Base-by-base conservation (phyloP, 2,888 invertebrate genomes). In the Hydroisotoma schaefferi region DNA sequence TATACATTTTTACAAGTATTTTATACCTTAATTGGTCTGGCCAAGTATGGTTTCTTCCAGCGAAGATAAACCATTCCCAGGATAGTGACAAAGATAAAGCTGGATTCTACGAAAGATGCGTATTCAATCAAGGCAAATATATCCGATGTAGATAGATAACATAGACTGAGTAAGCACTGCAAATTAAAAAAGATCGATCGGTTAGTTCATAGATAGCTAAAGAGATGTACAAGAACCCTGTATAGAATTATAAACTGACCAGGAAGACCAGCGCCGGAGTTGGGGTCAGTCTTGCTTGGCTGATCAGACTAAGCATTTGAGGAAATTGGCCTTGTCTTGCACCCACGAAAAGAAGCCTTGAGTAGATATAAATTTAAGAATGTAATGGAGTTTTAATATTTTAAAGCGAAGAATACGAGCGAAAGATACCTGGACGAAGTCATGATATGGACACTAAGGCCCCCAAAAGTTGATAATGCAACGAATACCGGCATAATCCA, bases 101-200 rank as follows among this genome's bases (percentile, higher is more conserved):
- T 87, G 25, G 93, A 90, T 78, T 94, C 94, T 44, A 94, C 92
- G 73, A 94, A 90, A 57, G 89, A 90, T 74, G 90, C 87, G 76
- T 94, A 94, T 2, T 92, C 92, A 73, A 94, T 94, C 55, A 94
- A 81, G 26, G 87, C 84, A 73, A 88, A 88, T 54, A 94, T 84
- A 78, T 94, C 88, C 75, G 86, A 86, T 4, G 89, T 87, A 61
- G 87, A 84, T 73, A 94, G 78, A 89, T 93, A 93, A 55, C 90
- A 76, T 61, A 94, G 79, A 0, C 93, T 93, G 63, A 94, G 80
- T 65, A 86, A 75, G 78, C 90, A 89, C 92, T 92, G 78, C 64
- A 82, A 25, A 46, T 6, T 23, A 25, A 2, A 46, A 43, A 43
- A 10, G n/a, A 47, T 25, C 8, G 25, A 25, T 20, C 23, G 5